Evolutionary conservation across 2,888 invertebrate genomes (phyloP).

Genomic region (Calameuta filiformis): DNA sequence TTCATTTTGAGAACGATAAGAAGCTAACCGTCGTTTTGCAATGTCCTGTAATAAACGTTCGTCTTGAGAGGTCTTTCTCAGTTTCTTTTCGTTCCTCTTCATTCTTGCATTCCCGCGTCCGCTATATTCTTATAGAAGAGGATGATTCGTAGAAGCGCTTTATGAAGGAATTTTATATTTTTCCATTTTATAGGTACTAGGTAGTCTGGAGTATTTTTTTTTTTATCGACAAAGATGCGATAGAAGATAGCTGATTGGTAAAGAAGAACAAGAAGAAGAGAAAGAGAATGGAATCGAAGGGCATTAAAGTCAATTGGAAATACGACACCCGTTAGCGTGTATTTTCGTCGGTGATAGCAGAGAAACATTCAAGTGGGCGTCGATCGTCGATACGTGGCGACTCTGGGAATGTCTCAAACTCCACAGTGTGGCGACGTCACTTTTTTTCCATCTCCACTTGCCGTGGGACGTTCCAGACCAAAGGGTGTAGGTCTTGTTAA

Average conservation of each 20-base stretch:
- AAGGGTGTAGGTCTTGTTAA: neutral
- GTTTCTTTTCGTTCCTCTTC: neutral
- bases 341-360: neutral
- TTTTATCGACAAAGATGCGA: neutral
- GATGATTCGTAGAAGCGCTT: neutral
- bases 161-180: neutral
- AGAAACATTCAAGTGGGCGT: neutral
- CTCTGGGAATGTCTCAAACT: neutral
- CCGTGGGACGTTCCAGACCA: neutral
- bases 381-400: neutral
- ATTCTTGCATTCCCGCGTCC: neutral
- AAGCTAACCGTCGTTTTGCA: neutral
- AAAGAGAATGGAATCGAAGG: neutral
- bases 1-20: neutral
- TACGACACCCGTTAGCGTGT: neutral
- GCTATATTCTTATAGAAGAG: neutral
- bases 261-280: neutral
- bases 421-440: neutral
- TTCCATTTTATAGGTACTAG: neutral
- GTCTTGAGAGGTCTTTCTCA: neutral
- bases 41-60: neutral
- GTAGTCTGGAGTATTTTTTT: neutral
- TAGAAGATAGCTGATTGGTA: neutral
- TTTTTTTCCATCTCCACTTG: neutral
- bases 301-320: neutral